phyloP scores from a whole-genome alignment of 2,797 vertebrate species.

The Syndactyla subalaris region DNA sequence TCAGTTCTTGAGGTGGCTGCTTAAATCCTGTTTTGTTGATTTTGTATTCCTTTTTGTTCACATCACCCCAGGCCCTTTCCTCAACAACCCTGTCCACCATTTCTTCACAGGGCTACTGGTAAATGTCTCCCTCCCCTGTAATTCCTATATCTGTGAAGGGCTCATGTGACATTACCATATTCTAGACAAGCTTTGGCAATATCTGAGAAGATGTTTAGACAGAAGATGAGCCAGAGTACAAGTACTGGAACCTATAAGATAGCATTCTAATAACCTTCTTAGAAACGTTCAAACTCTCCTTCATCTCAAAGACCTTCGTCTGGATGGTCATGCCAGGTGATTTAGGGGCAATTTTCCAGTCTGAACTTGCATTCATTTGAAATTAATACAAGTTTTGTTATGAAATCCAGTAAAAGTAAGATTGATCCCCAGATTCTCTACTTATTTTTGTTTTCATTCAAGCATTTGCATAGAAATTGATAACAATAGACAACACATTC shows the following conservation, averaged over 20 bases:
- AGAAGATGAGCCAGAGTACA: not conserved
- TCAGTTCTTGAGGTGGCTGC: not conserved
- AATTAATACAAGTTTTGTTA: not conserved
- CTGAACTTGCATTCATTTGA: not conserved
- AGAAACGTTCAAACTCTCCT: not conserved
- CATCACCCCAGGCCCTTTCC: not conserved
- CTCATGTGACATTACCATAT: not conserved
- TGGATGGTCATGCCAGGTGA: not conserved
- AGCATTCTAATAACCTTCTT: not conserved
- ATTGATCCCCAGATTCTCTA: not conserved
- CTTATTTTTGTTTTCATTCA: not conserved
- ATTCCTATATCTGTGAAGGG: not conserved
- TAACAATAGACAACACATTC: not conserved
- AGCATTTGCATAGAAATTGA: slow-evolving; percentile 13
- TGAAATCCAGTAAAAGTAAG: not conserved
- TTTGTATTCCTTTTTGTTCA: not conserved
- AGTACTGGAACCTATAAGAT: not conserved
- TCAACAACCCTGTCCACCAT: not conserved
- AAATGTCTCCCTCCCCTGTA: not conserved
- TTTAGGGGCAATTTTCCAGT: not conserved
- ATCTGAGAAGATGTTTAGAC: not conserved
- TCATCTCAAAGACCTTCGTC: not conserved
- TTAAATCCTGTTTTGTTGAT: not conserved
- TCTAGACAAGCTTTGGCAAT: not conserved
- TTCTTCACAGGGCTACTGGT: not conserved